Percentiles rank a stretch among this genome's conserved stretches.
Evolutionary conservation across 2,888 invertebrate genomes (phyloP).

Genomic region (Drepana falcataria): DNA sequence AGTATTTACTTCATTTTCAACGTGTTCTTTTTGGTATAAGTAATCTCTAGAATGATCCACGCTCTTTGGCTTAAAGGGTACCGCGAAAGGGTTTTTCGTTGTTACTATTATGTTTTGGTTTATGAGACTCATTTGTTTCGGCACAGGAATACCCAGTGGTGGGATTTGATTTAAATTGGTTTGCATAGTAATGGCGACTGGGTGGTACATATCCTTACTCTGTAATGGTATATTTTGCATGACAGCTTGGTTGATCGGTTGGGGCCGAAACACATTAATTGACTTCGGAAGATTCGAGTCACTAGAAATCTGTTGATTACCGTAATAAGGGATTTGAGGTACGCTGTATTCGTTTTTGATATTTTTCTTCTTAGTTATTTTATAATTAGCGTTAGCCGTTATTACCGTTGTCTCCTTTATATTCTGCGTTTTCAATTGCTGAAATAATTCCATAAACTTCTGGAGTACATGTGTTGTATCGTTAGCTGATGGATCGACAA

Average conservation of each 20-base stretch:
- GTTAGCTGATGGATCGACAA: constrained; percentile 6
- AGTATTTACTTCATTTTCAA: not conserved
- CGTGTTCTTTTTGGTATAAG: constrained; percentile 1
- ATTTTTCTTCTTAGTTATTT: constrained; percentile 3
- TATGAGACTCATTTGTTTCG: constrained; percentile 34
- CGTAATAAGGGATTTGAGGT: not conserved
- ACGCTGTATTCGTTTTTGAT: constrained; percentile 4
- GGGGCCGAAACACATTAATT: not conserved
- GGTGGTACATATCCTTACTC: constrained; percentile 10
- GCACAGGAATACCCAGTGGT: constrained; percentile 46
- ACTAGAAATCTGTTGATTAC: not conserved
- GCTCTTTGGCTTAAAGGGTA: constrained; percentile 7
- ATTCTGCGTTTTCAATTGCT: constrained; percentile 30
- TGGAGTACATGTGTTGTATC: constrained; percentile 28
- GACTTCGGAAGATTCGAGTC: constrained; percentile 10
- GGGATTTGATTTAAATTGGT: constrained; percentile 55
- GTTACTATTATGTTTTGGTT: constrained; percentile 53
- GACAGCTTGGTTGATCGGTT: constrained; percentile 4
- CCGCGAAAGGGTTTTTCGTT: constrained; percentile 19
- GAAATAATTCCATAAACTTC: constrained; percentile 42
- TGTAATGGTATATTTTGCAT: constrained; percentile 1
- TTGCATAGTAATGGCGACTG: constrained; percentile 45
- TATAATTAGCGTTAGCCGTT: constrained; percentile 8
- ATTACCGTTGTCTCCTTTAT: constrained; percentile 20
- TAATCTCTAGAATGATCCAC: not conserved